These are phyloP conservation scores for Mixornis gularis DNA, from an alignment of 2,113 vertebrate species.

Conservation along the genomic window DNA sequence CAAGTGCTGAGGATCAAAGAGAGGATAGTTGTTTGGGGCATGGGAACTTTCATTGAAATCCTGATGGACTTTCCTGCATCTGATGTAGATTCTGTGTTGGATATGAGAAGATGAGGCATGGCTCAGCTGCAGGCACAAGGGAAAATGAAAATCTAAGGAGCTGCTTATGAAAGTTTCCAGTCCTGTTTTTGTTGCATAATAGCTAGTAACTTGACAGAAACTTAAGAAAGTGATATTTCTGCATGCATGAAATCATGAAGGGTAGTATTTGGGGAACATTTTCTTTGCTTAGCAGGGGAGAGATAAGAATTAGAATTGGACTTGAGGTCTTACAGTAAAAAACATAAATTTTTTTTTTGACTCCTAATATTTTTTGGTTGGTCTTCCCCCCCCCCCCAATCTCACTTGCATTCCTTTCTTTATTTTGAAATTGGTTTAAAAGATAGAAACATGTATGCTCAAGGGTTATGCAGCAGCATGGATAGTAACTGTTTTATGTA, in stretches of 20 bases:
- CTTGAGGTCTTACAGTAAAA: background rate
- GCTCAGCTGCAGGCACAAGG: slow-evolving; percentile 54
- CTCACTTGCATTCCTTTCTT: background rate
- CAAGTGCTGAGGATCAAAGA: slow-evolving; percentile 56
- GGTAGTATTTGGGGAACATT: background rate
- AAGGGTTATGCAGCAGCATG: background rate
- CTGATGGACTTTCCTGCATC: slow-evolving; percentile 15
- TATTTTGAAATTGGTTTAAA: background rate
- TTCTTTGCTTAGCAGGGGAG: background rate
- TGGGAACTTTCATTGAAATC: slow-evolving; percentile 41
- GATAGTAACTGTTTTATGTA: background rate
- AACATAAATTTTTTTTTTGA: background rate
- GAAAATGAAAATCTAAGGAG: slow-evolving; percentile 39
- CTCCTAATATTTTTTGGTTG: background rate
- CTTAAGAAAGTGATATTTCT: slow-evolving; percentile 40
- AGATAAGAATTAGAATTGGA: background rate
- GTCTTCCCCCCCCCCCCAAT: background rate
- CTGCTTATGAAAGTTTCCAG: slow-evolving; percentile 41
- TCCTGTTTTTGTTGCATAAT: slow-evolving; percentile 33
- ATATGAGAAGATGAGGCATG: slow-evolving; percentile 5
- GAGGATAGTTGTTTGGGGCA: slow-evolving; percentile 8
- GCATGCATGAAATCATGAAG: background rate
- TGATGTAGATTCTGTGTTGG: slow-evolving; percentile 40
- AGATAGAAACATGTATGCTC: background rate
- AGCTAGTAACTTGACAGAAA: slow-evolving; percentile 56